These are phyloP conservation scores for Aspidiotus destructor DNA, from an alignment of 2,888 invertebrate genomes.

Conservation along the genomic window DNA sequence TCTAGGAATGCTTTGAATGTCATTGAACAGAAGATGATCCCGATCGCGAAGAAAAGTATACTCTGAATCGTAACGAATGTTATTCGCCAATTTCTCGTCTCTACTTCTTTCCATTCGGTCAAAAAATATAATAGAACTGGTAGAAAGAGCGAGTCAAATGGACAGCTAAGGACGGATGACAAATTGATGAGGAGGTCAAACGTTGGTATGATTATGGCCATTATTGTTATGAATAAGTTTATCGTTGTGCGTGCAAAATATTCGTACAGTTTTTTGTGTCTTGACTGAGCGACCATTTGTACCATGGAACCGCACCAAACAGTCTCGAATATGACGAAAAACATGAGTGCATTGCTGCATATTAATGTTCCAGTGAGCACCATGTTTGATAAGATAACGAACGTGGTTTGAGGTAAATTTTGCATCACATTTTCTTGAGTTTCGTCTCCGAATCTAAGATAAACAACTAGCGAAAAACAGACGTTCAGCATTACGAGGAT, in stretches of 20 bases:
- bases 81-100: no score
- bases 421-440: neutral
- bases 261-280: constrained; percentile 9
- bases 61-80: no score
- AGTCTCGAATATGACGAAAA: constrained; percentile 7
- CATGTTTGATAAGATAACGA: neutral
- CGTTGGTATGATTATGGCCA: constrained; percentile 19
- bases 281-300: neutral
- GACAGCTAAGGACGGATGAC: constrained; percentile 16
- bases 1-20: no score
- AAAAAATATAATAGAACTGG: constrained; percentile 10
- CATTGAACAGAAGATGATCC: no score
- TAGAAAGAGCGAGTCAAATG: constrained; percentile 15
- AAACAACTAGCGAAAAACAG: neutral
- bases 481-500: neutral
- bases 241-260: constrained; percentile 7
- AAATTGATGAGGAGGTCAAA: constrained; percentile 15
- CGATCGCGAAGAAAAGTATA: no score
- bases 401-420: neutral
- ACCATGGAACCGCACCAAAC: constrained; percentile 5
- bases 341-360: neutral
- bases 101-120: constrained; percentile 4
- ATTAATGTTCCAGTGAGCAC: neutral
- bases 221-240: neutral
- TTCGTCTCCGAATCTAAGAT: neutral